Evolutionary conservation across 1,140 invertebrate genomes (phyloP).

Genomic region (Drosophila kikkawai): DNA sequence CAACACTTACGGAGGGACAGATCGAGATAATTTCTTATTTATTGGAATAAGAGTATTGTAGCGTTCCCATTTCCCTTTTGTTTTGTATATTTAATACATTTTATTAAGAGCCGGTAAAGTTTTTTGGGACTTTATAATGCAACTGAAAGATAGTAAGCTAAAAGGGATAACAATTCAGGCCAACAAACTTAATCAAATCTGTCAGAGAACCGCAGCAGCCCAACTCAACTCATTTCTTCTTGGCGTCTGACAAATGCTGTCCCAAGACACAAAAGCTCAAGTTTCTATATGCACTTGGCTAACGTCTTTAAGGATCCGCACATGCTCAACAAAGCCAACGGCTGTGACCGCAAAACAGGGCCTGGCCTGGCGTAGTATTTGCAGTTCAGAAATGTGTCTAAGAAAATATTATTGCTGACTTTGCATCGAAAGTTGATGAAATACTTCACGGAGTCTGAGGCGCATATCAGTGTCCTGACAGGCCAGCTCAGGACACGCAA

Average conservation of each 20-base stretch:
- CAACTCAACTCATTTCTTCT: constrained; percentile 44
- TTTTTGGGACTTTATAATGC: not conserved
- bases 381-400: constrained; percentile 60
- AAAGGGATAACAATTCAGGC: constrained; percentile 26
- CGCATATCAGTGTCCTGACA: constrained; percentile 77
- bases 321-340: constrained; percentile 33
- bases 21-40: constrained; percentile 5
- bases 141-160: not conserved
- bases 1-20: constrained; percentile 6
- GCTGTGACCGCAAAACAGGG: constrained; percentile 56
- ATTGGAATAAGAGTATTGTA: no score
- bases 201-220: constrained; percentile 70
- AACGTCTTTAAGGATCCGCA: constrained; percentile 41
- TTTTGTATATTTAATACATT: not conserved
- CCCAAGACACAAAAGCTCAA: constrained; percentile 42
- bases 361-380: constrained; percentile 7
- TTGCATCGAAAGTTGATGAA: constrained; percentile 63
- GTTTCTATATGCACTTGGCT: constrained; percentile 54
- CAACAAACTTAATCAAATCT: constrained; percentile 73
- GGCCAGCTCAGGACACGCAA: constrained; percentile 29
- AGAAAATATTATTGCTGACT: constrained; percentile 80
- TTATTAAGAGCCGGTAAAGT: not conserved
- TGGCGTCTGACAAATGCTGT: constrained; percentile 67
- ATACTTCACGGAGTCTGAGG: constrained; percentile 51
- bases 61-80: no score